Evolutionary conservation across 2,113 vertebrate genomes (phyloP).

Genomic region (Noctilio leporinus): DNA sequence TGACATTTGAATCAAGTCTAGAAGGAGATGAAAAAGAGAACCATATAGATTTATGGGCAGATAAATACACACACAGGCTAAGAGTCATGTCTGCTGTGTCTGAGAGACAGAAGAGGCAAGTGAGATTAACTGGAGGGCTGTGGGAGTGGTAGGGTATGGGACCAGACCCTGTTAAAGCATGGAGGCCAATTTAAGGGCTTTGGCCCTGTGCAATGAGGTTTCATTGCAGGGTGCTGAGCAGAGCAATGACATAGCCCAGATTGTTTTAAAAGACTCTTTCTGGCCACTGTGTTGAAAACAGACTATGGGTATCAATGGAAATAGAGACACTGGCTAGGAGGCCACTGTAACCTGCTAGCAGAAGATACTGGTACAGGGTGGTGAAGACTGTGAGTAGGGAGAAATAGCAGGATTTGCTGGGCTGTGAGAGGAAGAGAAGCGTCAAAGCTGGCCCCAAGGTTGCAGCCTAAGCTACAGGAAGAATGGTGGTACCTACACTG

Average conservation of each 20-base stretch:
- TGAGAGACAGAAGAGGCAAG: neutral
- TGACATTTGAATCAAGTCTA: neutral
- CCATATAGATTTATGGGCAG: neutral
- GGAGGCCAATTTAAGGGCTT: neutral
- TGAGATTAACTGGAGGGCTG: neutral
- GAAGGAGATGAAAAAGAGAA: neutral
- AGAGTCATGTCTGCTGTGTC: neutral
- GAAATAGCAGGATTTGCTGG: neutral
- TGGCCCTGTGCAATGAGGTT: accelerated
- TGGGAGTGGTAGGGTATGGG: accelerated
- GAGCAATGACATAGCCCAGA: accelerated
- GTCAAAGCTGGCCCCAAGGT: neutral
- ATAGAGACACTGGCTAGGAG: neutral
- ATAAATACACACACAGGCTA: accelerated
- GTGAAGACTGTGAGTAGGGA: too few relatives aligned
- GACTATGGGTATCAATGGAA: neutral
- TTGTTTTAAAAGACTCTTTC: neutral
- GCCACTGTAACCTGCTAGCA: neutral
- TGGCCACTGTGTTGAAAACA: neutral
- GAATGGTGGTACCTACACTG: neutral
- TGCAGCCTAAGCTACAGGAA: neutral
- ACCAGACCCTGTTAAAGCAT: neutral
- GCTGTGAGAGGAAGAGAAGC: neutral
- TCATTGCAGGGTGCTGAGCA: neutral
- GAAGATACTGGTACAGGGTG: neutral